Conservation (phyloP, 2,888 invertebrate genomes). For the Limnephilus lunatus region DNA sequence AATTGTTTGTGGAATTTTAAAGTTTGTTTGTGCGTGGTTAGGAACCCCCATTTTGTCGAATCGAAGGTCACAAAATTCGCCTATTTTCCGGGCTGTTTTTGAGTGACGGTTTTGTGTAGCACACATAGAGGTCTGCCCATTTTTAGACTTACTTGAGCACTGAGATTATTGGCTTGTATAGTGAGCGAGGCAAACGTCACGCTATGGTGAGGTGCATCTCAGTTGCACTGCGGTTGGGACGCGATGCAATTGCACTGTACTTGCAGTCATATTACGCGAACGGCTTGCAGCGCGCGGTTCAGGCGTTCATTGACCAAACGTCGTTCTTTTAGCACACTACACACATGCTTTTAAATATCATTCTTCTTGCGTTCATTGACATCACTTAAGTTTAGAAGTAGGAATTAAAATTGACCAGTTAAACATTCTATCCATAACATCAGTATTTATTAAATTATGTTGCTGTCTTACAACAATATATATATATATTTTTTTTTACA, state of each 20-base stretch:
- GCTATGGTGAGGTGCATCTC: constrained; percentile 60
- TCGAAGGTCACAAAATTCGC: constrained; percentile 33
- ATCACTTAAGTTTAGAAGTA: background rate
- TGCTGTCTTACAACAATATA: too few relatives aligned
- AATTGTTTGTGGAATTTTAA: background rate
- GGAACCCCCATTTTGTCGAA: constrained; percentile 43
- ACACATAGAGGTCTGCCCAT: constrained; percentile 64
- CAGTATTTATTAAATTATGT: too few relatives aligned
- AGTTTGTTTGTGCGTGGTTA: constrained; percentile 12
- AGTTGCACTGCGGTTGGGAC: constrained; percentile 50
- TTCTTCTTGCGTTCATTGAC: background rate
- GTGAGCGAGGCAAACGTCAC: constrained; percentile 59
- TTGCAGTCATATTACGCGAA: background rate
- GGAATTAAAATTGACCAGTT: too few relatives aligned
- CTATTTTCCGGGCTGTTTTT: constrained; percentile 56
- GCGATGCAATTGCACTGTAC: constrained; percentile 38
- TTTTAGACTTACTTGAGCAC: constrained; percentile 64
- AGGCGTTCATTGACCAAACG: background rate
- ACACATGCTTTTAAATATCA: background rate
- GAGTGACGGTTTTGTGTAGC: constrained; percentile 59
- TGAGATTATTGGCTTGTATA: constrained; percentile 65
- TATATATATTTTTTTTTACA: too few relatives aligned
- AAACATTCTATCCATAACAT: too few relatives aligned
- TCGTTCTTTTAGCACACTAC: background rate
- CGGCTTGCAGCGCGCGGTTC: background rate